Base-by-base conservation (phyloP, 2,888 invertebrate species). In the Conistra vaccinii region DNA sequence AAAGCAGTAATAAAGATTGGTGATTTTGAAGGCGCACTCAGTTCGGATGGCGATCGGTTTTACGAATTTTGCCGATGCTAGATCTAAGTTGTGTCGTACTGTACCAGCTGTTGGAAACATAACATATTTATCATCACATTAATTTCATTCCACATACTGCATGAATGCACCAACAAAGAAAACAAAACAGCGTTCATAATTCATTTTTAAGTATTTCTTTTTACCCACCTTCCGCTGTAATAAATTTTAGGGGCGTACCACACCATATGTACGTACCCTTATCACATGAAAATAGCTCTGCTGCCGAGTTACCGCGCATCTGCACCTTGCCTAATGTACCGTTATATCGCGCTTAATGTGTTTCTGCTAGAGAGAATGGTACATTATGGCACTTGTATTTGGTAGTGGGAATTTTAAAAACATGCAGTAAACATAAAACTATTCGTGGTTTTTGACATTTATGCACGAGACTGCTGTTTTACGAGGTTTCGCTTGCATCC, bases 261-360 rank as follows among this genome's bases (percentile, higher is more conserved):
- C 81, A 86, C 78, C 85, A 75, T 83, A 80, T 85, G 83, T 86
- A 82, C 70, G 71, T 86, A 89, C 91, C 89, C 89, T 89, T 90
- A 91, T 91, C 91, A 90, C 87, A 80, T 74, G 84, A 82, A 89
- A 90, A 88, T 87, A 77, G 88, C 85, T 86, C 80, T 76, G 69
- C 73, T 81, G 80, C 76, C 69, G 83, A 72, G 74, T 77, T 85
- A 83, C 84, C 78, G 87, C 85, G 86, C 91, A 90, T 91, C 91
- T 91, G 91, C 90, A 91, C 86, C 88, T 80, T 72, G 86, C 88
- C 84, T 90, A 89, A 91, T 91, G 90, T 90, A 89, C 78, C 91
- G 88, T 87, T 84, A 83, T 84, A 88, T 81, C 85, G 82, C 63
- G 71, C 67, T 70, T 88, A 89, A 90, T 90, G 89, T 88, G 87